Evolutionary conservation across 2,113 vertebrate species (phyloP).

Genomic region (Chaetorhynchus papuensis): DNA sequence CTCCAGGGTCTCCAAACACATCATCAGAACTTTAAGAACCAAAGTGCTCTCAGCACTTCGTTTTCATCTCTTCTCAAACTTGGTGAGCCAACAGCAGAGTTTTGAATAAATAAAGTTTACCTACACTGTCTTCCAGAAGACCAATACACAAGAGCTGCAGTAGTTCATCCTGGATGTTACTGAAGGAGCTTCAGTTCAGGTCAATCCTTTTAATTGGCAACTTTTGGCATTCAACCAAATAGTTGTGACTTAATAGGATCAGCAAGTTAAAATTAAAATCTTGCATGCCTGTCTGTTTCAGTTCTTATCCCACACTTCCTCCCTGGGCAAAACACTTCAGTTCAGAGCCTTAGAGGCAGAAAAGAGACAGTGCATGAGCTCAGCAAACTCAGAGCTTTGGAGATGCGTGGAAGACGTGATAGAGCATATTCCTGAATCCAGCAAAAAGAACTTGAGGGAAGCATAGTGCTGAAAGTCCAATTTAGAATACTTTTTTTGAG

Average conservation of each 20-base stretch:
- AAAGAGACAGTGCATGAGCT: not conserved
- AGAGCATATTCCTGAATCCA: not conserved
- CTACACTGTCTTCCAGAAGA: not conserved
- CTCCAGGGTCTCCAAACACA: not conserved
- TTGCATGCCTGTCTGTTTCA: not conserved
- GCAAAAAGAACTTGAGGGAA: not conserved
- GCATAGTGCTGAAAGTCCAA: not conserved
- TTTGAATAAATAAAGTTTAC: not conserved
- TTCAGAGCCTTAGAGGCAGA: not conserved
- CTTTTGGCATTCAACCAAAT: not conserved
- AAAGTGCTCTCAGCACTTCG: not conserved
- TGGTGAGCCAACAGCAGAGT: not conserved
- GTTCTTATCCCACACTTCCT: not conserved
- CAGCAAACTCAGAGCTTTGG: not conserved
- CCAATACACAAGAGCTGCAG: not conserved
- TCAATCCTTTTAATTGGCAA: not conserved
- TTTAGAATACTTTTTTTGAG: not conserved
- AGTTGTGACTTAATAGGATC: slow-evolving; percentile 13
- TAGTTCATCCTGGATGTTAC: not conserved
- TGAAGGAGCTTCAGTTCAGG: not conserved
- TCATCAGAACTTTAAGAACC: not conserved
- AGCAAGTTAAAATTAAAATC: slow-evolving; percentile 34
- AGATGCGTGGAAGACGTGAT: not conserved
- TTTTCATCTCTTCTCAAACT: not conserved
- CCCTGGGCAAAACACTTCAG: not conserved